These are phyloP conservation scores for Dinocampus coccinellae DNA, from an alignment of 2,888 invertebrate genomes.

Conservation along the genomic window DNA sequence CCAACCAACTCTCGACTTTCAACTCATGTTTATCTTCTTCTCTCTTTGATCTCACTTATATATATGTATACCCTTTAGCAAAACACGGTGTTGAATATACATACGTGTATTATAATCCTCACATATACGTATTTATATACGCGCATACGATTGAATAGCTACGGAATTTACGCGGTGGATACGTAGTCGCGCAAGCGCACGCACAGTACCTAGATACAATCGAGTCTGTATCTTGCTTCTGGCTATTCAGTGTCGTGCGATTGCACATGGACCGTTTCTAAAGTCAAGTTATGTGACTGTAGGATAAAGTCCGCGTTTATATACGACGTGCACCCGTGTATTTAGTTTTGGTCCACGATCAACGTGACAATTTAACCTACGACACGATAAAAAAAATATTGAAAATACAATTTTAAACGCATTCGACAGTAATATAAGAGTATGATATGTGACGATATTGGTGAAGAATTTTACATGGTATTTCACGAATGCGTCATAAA, in stretches of 20 bases:
- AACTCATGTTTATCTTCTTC: conserved; percentile 38
- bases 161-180: conserved; percentile 49
- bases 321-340: background rate
- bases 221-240: conserved; percentile 51
- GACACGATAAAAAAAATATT: conserved; percentile 16
- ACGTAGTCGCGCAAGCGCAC: conserved; percentile 27
- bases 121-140: background rate
- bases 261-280: conserved; percentile 48
- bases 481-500: too few relatives aligned
- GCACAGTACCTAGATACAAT: conserved; percentile 42
- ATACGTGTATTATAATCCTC: too few relatives aligned
- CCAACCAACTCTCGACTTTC: conserved; percentile 26
- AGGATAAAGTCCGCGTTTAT: conserved; percentile 5
- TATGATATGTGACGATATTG: background rate
- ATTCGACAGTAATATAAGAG: conserved; percentile 22
- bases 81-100: conserved; percentile 34
- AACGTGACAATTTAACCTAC: background rate
- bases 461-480: background rate
- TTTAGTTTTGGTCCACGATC: too few relatives aligned
- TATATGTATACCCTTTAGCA: conserved; percentile 7
- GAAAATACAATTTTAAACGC: conserved; percentile 17
- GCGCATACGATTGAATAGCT: background rate
- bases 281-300: conserved; percentile 47
- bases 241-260: conserved; percentile 51
- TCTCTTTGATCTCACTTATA: conserved; percentile 18